These are phyloP conservation scores for Hydrocynus forskahlii DNA, from an alignment of 2,797 vertebrate species.

Conservation along the genomic window DNA sequence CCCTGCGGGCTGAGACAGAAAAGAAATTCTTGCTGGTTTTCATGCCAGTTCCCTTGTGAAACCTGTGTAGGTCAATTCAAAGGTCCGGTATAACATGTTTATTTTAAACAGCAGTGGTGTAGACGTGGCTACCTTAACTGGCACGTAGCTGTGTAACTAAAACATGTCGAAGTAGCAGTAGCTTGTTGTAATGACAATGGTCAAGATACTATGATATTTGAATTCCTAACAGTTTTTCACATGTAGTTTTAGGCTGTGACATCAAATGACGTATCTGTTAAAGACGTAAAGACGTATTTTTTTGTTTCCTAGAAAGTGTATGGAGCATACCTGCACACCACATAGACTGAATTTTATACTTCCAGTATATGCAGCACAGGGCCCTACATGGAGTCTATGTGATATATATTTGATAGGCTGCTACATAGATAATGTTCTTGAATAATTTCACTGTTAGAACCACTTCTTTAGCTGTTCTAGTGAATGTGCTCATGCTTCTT, in stretches of 20 bases:
- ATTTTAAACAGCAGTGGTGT: background rate
- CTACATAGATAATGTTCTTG: constrained; percentile 3
- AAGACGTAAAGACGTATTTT: too few species aligned
- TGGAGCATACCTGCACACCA: too few species aligned
- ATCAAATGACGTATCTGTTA: too few species aligned
- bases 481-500: constrained; percentile 25
- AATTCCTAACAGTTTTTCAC: too few species aligned
- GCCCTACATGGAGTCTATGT: too few species aligned
- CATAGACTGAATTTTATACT: too few species aligned
- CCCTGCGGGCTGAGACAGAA: background rate
- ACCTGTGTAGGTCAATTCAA: background rate
- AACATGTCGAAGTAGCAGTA: background rate
- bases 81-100: background rate
- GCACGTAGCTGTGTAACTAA: background rate
- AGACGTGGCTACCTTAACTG: background rate
- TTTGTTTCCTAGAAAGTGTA: too few species aligned
- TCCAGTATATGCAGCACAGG: too few species aligned
- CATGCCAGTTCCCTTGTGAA: background rate
- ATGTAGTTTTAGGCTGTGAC: too few species aligned
- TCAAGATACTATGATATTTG: too few species aligned
- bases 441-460: background rate
- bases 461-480: background rate
- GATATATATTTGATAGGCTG: background rate
- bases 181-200: too few species aligned
- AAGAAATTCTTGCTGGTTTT: background rate